Percentiles rank a stretch among this genome's conserved stretches.
Evolutionary conservation across 2,888 invertebrate species (phyloP).

Genomic region (Bugula neritina): DNA sequence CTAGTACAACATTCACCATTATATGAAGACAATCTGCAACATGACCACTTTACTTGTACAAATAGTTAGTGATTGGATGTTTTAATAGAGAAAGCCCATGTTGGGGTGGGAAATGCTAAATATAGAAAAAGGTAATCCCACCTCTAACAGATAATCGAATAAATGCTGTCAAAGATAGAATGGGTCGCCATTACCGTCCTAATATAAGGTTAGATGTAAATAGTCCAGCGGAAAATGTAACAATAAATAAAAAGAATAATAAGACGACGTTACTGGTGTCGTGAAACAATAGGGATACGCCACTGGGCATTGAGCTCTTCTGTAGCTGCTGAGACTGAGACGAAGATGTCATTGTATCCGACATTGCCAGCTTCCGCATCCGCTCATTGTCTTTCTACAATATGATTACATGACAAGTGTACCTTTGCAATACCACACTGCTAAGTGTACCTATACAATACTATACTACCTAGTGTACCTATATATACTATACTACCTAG

Average conservation of each 20-base stretch:
- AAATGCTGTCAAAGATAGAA: not conserved
- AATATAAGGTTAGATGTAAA: not conserved
- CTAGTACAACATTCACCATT: no score
- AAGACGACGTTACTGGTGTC: conserved; percentile 1
- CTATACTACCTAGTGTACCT: not conserved
- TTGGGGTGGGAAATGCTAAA: no score
- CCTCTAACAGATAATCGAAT: no score
- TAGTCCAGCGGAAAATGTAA: not conserved
- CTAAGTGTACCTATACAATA: not conserved
- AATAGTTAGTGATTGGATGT: no score
- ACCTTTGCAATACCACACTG: not conserved
- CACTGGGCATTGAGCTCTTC: not conserved
- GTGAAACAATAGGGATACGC: not conserved
- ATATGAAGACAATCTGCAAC: no score
- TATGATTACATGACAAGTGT: not conserved
- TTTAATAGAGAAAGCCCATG: not conserved
- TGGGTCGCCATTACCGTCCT: not conserved
- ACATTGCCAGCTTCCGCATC: conserved; percentile 47
- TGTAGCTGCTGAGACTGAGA: conserved; percentile 40
- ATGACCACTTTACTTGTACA: no score
- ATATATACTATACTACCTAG: not conserved
- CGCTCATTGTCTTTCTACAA: conserved; percentile 46
- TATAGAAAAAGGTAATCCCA: no score
- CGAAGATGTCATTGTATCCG: conserved; percentile 44
- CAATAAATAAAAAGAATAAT: not conserved